Conservation (phyloP, 2,888 invertebrate genomes). For the Lapara coniferarum region DNA sequence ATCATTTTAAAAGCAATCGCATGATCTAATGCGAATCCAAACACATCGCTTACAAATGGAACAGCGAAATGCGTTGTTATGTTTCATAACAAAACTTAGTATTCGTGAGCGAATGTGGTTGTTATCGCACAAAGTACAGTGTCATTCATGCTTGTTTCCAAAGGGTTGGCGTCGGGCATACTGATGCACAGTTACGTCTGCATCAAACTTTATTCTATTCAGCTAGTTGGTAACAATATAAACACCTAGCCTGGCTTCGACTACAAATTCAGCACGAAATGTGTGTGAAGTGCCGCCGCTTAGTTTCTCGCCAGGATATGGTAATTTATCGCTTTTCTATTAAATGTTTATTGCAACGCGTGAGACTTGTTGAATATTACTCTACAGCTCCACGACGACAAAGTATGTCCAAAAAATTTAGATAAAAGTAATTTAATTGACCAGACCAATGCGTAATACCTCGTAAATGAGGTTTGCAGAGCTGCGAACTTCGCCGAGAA, state of each 20-base stretch:
- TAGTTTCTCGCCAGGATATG: constrained; percentile 12
- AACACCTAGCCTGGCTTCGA: constrained; percentile 7
- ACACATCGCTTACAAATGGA: too few relatives aligned
- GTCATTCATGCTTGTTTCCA: constrained; percentile 25
- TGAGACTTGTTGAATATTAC: too few relatives aligned
- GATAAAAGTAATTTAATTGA: background rate
- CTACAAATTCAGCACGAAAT: constrained; percentile 17
- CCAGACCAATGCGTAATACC: background rate
- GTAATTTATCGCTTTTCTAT: constrained; percentile 19
- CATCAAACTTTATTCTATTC: constrained; percentile 23
- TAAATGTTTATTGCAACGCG: background rate
- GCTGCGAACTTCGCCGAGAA: too few relatives aligned
- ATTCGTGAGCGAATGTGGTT: background rate
- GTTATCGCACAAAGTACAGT: constrained; percentile 16
- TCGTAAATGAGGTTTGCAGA: too few relatives aligned
- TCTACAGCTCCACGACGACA: background rate
- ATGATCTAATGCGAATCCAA: too few relatives aligned
- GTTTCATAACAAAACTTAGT: constrained; percentile 24
- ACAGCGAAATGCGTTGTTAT: background rate
- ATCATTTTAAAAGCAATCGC: too few relatives aligned
- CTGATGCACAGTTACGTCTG: constrained; percentile 21
- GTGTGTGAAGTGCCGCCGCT: constrained; percentile 8
- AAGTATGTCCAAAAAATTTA: too few relatives aligned
- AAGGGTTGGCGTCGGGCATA: constrained; percentile 23
- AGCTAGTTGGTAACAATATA: constrained; percentile 24